Base-by-base conservation (phyloP, 2,113 vertebrate species). In the Odocoileus hemionus region DNA sequence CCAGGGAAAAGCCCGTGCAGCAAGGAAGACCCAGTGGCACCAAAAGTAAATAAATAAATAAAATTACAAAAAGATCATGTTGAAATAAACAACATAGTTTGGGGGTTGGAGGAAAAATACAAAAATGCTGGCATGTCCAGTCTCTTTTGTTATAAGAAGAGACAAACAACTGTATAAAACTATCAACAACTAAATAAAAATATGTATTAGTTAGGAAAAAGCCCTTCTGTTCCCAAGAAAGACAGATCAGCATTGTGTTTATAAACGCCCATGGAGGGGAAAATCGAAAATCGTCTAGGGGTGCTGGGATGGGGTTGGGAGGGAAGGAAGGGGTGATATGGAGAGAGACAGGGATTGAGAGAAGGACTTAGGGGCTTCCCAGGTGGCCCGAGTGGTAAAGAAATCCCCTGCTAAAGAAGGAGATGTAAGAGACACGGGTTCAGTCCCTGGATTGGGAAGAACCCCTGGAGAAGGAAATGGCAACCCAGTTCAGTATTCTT, bases 141-240 rank as follows among this genome's bases (percentile, higher is more conserved):
- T 90, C 23, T 92, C 43, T 94, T 52, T 94, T 89, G 93, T 60
- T 83, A 86, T 4, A 92, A 54, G 30, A 95, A 95, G 61, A 86
- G 94, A 86, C 89, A 91, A 91, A 85, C 15, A 82, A 86, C 30
- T 54, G 33, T 58, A 17, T 93, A 93, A 95, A 93, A 74, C 82
- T 94, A 58, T 94, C 82, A 96, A 87, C 28, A 90, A 94, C 70
- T 92, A 91, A 97, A 89, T 83, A 91, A 89, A 96, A 93, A 57
- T 80, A 86, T 57, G 43, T 33, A 58, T 92, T 83, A 52, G 15
- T 67, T 61, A 39, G 50, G 61, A 95, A 92, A 39, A 61, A 70
- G 23, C 30, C 86, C 28, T 89, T 55, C 86, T 16, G 13, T 6
- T 52, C 21, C 39, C 25, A 64, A 61, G 70, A 82, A 94, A 95